Conservation (phyloP, 2,113 vertebrate genomes). For the Myanophis thanlyinensis region DNA sequence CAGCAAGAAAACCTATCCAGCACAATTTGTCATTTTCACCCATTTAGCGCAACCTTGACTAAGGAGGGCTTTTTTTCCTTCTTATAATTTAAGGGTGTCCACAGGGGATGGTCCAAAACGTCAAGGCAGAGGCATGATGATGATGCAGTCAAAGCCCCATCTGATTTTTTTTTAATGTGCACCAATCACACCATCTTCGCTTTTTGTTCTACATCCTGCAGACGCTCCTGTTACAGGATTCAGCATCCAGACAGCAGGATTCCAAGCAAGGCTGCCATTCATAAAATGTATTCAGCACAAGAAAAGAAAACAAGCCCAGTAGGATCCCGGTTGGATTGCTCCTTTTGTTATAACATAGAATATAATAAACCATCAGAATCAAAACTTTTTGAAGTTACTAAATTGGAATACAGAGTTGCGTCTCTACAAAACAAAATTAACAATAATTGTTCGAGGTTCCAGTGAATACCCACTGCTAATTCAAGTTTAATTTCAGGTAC, state of each 20-base stretch:
- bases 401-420: background rate
- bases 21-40: background rate
- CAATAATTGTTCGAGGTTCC: background rate
- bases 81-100: background rate
- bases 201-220: background rate
- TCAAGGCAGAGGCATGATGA: background rate
- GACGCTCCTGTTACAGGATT: background rate
- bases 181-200: background rate
- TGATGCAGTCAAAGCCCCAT: background rate
- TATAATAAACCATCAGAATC: background rate
- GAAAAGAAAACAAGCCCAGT: background rate
- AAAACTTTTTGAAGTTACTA: background rate
- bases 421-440: background rate
- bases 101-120: background rate
- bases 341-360: background rate
- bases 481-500: background rate
- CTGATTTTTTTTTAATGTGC: background rate
- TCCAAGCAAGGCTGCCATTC: background rate
- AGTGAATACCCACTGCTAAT: background rate
- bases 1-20: background rate
- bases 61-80: background rate
- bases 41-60: background rate
- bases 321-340: background rate
- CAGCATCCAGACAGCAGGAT: background rate
- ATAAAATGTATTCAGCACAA: background rate